A percentile compares a stretch with the other conserved stretches of the same genome.
phyloP scores from a whole-genome alignment of 1,140 invertebrate species.

The Sweltsa coloradensis region DNA sequence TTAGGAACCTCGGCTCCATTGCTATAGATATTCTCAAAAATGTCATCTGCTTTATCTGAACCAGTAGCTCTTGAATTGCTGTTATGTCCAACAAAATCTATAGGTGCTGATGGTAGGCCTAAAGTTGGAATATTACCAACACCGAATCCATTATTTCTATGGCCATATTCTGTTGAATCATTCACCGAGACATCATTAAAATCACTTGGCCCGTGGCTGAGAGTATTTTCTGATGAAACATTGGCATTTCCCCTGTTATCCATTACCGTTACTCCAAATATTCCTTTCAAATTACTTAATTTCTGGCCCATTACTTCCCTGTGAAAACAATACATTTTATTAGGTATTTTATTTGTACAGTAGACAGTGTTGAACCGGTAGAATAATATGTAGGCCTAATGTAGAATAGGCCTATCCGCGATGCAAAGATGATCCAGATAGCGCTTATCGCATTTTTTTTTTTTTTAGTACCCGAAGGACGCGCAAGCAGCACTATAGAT shows the following conservation, averaged over 20 bases:
- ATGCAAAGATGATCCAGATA: no score
- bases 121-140: conserved; percentile 8
- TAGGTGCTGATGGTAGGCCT: background rate
- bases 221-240: background rate
- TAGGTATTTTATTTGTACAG: no score
- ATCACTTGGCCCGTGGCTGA: conserved; percentile 12
- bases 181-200: conserved; percentile 8
- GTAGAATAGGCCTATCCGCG: no score
- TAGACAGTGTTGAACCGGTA: no score
- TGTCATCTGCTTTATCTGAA: conserved; percentile 14
- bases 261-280: conserved; percentile 20
- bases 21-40: conserved; percentile 21
- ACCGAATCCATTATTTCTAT: background rate
- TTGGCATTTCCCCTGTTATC: conserved; percentile 17
- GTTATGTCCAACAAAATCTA: no score
- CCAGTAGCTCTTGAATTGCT: conserved; percentile 11
- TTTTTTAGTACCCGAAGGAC: no score
- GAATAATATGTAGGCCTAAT: no score
- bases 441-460: no score
- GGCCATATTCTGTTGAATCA: conserved; percentile 2
- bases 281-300: conserved; percentile 20
- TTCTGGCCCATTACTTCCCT: conserved; percentile 20
- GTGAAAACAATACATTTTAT: no score
- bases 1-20: conserved; percentile 13
- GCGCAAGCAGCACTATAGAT: no score